phyloP scores from a whole-genome alignment of 2,888 invertebrate genomes.

The Antheraea assamensis region DNA sequence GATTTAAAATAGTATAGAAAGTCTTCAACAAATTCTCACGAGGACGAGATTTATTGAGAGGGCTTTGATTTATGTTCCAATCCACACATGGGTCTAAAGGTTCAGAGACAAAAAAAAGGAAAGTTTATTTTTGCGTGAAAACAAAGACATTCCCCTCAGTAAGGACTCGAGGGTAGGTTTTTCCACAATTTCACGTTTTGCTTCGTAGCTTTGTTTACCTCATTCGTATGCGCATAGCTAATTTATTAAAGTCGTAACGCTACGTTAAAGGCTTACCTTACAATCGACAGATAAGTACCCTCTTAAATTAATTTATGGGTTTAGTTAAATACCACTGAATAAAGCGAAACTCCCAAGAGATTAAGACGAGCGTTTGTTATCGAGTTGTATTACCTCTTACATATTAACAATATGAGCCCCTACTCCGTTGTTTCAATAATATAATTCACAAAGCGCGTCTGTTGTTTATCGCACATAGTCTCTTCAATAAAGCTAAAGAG shows the following conservation, averaged over 20 bases:
- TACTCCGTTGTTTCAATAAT: slow-evolving; percentile 21
- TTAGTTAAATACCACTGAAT: slow-evolving; percentile 12
- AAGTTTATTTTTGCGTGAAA: slow-evolving; percentile 64
- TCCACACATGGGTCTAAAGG: slow-evolving; percentile 72
- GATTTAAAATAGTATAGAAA: slow-evolving; percentile 3
- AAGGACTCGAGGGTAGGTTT: slow-evolving; percentile 37
- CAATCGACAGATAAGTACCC: slow-evolving; percentile 36
- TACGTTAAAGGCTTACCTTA: slow-evolving; percentile 38
- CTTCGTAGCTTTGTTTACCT: slow-evolving; percentile 49
- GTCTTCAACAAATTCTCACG: slow-evolving; percentile 53
- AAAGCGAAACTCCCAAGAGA: slow-evolving; percentile 1
- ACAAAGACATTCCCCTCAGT: slow-evolving; percentile 49
- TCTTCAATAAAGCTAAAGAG: neutral
- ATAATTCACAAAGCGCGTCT: slow-evolving; percentile 34
- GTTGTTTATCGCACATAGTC: neutral
- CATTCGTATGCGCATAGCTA: slow-evolving; percentile 55
- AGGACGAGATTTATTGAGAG: slow-evolving; percentile 74
- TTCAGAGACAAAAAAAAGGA: slow-evolving; percentile 67
- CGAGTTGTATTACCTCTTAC: slow-evolving; percentile 13
- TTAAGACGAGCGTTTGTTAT: slow-evolving; percentile 7
- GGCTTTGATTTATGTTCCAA: slow-evolving; percentile 74
- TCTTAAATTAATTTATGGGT: slow-evolving; percentile 27
- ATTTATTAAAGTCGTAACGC: slow-evolving; percentile 46
- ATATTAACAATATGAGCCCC: slow-evolving; percentile 30
- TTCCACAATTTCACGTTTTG: slow-evolving; percentile 43